Base-by-base conservation (phyloP, 2,888 invertebrate genomes). In the Criorhina ranunculi region DNA sequence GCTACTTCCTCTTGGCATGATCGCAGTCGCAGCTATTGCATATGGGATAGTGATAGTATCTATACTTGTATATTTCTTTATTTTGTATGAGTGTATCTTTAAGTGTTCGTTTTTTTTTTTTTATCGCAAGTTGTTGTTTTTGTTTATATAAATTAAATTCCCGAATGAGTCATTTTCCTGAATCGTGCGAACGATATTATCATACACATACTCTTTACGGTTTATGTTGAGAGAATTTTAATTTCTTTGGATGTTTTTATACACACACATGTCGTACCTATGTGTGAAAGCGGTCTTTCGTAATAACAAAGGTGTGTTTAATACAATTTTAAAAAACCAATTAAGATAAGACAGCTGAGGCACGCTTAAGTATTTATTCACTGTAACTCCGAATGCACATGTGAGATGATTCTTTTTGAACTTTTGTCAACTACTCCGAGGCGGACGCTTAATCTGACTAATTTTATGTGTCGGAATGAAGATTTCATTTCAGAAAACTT, bases 71-170 rank as follows among this genome's bases (percentile, higher is more conserved):
- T n/a, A n/a, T n/a, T n/a, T n/a, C n/a, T n/a, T n/a, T 55, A 11
- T 53, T 66, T 46, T 53, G 60, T 73, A 24, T 88, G 73, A 86
- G 88, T 89, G 80, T 89, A 88, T 77, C 86, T 87, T 53, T 86
- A 86, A 37, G 87, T 82, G 12, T 8, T 49, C 24, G 24, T 24
- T n/a, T 49, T 80, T 55, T 81, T 86, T 42, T 81, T 72, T 76
- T 86, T 86, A 42, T 82, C 77, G 35, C 86, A 76, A 49, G 44
- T 37, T 51, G 33, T 17, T 35, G 51, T 51, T 64, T 49, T 17
- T 35, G 51, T 51, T 64, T 49, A 29, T 19, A 51, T 62, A 55
- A 53, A 75, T 70, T 44, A 73, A 57, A 77, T 77, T 81, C 72
- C 76, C 24, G 40, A 55, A 72, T 86, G 86, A 77, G 67, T 86